phyloP scores from a whole-genome alignment of 2,113 vertebrate genomes.

The Oncorhynchus keta region DNA sequence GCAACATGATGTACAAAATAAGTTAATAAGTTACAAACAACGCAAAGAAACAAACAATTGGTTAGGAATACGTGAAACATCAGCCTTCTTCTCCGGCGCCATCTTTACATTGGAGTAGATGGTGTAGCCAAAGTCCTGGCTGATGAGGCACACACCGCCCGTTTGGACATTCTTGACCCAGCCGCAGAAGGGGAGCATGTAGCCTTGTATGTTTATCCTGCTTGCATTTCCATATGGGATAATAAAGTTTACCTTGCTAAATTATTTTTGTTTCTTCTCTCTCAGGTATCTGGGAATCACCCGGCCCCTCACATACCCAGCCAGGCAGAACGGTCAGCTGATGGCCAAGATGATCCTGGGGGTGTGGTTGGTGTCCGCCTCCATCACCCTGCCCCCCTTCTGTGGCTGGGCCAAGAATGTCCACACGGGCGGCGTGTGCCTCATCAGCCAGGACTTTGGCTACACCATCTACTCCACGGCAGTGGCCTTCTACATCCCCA shows the following conservation, averaged over 20 bases:
- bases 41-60: too few relatives aligned
- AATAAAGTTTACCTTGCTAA: neutral
- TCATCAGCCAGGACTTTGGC: constrained; percentile 80
- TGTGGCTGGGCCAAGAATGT: constrained; percentile 81
- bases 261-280: neutral
- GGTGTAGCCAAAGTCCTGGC: constrained; percentile 81
- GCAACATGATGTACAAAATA: too few relatives aligned
- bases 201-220: too few relatives aligned
- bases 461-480: constrained; percentile 82
- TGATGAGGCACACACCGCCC: constrained; percentile 77
- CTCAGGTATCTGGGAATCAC: constrained; percentile 79
- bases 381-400: constrained; percentile 79
- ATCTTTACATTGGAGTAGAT: constrained; percentile 69
- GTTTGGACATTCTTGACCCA: constrained; percentile 79
- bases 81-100: too few relatives aligned
- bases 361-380: constrained; percentile 78
- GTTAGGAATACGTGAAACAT: too few relatives aligned
- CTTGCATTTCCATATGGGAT: too few relatives aligned
- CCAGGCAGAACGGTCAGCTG: constrained; percentile 77
- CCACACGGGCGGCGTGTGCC: constrained; percentile 74
- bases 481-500: constrained; percentile 81
- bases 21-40: too few relatives aligned
- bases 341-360: constrained; percentile 82
- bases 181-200: constrained; percentile 74
- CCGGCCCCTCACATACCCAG: constrained; percentile 78